Conservation (phyloP, 2,888 invertebrate genomes). For the Leistus spinibarbis region DNA sequence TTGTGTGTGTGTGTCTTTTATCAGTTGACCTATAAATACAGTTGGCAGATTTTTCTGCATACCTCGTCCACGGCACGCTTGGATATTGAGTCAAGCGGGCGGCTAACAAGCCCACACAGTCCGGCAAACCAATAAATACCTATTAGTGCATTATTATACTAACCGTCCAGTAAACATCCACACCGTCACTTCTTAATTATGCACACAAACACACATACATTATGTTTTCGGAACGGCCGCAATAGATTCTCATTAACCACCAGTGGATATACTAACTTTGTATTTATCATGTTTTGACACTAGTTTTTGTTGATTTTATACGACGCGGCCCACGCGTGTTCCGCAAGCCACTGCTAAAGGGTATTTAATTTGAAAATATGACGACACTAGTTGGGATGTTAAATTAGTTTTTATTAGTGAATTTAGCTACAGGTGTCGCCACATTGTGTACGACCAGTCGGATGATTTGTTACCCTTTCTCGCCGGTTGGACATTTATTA, state of each 20-base stretch:
- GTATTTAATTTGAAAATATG: slow-evolving; percentile 56
- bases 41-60: slow-evolving; percentile 28
- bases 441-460: slow-evolving; percentile 43
- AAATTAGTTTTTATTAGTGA: slow-evolving; percentile 51
- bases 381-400: slow-evolving; percentile 50
- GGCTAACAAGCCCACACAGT: background rate
- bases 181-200: background rate
- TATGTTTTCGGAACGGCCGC: slow-evolving; percentile 41
- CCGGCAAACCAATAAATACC: slow-evolving; percentile 24
- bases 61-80: slow-evolving; percentile 18
- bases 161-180: slow-evolving; percentile 17
- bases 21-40: slow-evolving; percentile 36
- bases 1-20: slow-evolving; percentile 3
- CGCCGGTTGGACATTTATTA: background rate
- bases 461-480: background rate
- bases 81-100: slow-evolving; percentile 7
- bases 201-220: background rate
- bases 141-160: slow-evolving; percentile 7
- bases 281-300: slow-evolving; percentile 44
- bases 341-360: slow-evolving; percentile 39
- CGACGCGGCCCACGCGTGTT: slow-evolving; percentile 34
- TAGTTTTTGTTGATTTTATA: slow-evolving; percentile 39
- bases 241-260: slow-evolving; percentile 56
- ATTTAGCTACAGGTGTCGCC: slow-evolving; percentile 46
- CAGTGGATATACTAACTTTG: slow-evolving; percentile 51